phyloP scores from a whole-genome alignment of 2,113 vertebrate genomes.

The Holacanthus passer region DNA sequence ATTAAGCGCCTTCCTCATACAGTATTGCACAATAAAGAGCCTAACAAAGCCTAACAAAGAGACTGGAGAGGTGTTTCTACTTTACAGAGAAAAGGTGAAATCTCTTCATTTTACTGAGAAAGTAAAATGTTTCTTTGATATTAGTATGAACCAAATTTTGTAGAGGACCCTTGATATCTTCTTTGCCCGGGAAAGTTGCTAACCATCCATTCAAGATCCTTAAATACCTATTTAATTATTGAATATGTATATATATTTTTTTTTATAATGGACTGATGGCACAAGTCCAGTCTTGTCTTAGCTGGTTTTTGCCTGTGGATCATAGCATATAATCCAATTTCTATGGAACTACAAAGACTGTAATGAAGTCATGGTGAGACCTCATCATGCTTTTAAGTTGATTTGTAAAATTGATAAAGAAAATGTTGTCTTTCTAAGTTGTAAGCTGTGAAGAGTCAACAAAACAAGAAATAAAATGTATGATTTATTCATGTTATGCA shows the following conservation, averaged over 20 bases:
- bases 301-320: neutral
- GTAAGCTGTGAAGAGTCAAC: neutral
- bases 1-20: conserved; percentile 74
- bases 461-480: neutral
- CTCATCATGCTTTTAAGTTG: neutral
- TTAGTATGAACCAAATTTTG: neutral
- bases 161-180: neutral
- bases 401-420: neutral
- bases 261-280: no score
- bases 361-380: neutral
- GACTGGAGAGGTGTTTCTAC: neutral
- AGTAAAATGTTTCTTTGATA: neutral
- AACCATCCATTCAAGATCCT: no score
- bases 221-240: no score
- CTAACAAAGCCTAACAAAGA: conserved; percentile 68
- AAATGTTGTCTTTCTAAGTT: neutral
- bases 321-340: neutral
- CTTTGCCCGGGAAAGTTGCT: no score
- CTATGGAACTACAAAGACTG: neutral
- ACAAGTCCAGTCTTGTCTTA: no score
- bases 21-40: conserved; percentile 49
- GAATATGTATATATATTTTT: no score
- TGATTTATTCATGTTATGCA: neutral
- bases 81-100: conserved; percentile 5
- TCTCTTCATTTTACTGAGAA: no score